phyloP scores from a whole-genome alignment of 2,797 vertebrate species.

The Nannoperca australis region DNA sequence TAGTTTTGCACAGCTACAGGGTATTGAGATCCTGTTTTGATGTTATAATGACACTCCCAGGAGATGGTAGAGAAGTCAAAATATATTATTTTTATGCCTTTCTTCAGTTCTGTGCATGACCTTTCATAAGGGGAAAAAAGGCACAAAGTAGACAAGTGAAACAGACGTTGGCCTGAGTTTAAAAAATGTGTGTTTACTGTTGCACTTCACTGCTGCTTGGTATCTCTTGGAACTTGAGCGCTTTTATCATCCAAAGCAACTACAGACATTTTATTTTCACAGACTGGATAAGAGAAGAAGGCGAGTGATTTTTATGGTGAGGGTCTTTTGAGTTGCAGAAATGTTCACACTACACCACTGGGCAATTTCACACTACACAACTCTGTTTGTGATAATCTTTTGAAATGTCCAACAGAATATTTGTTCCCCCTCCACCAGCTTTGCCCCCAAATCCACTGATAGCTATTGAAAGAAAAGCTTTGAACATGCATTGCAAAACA shows the following conservation, averaged over 20 bases:
- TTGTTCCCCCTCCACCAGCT: constrained; percentile 34
- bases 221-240: constrained; percentile 48
- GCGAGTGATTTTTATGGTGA: constrained; percentile 47
- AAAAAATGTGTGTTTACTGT: constrained; percentile 47
- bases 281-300: constrained; percentile 31
- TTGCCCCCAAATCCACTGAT: constrained; percentile 34
- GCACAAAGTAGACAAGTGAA: constrained; percentile 16
- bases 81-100: neutral
- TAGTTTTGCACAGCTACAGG: neutral
- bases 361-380: constrained; percentile 70
- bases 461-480: constrained; percentile 22
- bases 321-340: constrained; percentile 47
- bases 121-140: constrained; percentile 5
- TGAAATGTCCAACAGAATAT: constrained; percentile 60
- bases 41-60: neutral
- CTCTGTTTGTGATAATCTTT: constrained; percentile 62
- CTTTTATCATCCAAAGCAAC: constrained; percentile 60
- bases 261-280: constrained; percentile 50
- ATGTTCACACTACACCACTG: constrained; percentile 55
- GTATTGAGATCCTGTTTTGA: neutral
- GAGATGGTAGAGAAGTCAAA: neutral
- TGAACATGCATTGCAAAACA: constrained; percentile 17
- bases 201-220: constrained; percentile 48
- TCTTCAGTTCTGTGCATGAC: constrained; percentile 1
- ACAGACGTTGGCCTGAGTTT: constrained; percentile 23